Base-by-base conservation (phyloP, 2,888 invertebrate species). In the Drosophila prostipennis region DNA sequence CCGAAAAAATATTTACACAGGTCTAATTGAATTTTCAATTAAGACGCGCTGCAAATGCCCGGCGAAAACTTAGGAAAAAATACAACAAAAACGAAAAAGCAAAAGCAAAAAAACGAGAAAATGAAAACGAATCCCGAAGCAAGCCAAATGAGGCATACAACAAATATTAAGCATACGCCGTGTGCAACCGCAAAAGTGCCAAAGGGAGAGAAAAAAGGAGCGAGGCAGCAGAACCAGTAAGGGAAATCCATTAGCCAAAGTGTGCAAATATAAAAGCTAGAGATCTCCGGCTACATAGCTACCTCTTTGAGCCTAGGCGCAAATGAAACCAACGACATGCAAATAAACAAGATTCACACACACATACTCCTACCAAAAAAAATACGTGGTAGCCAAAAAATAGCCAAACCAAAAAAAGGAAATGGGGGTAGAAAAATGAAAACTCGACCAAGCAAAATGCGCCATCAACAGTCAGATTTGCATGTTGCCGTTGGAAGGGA, bases 11-110 rank as follows among this genome's bases (percentile, higher is more conserved):
- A 84, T 84, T 85, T 85, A 84, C 81, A 76, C 87, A 86, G 87
- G 79, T 85, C 86, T 85, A 85, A 85, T 85, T 85, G 84, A 85
- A 85, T 86, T 85, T 85, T 86, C 84, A 86, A 84, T 85, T 86
- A 86, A 80, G 85, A 80, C 82, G 79, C 75, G 63, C 46, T 63
- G 64, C 70, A 77, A 78, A 72, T 67, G 74, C 72, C 69, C 61
- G 46, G 54, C 57, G 36, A 63, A 69, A 64, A 36, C 49, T 49
- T 32, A 19, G 19, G 14, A 13, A 45, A 69, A 49, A 42, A 43
- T 32, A 34, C 39, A 36, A 11, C 2, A 13, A 19, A 42, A 19
- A 42, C 3, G 36, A 36, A 43, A 32, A 55, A 36, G 11, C 2
- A 19, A 19, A 42, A 16, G 19, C 2, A 29, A 34, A 43, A 32